Base-by-base conservation (phyloP, 1,140 invertebrate species). In the Acromyrmex echinatior region DNA sequence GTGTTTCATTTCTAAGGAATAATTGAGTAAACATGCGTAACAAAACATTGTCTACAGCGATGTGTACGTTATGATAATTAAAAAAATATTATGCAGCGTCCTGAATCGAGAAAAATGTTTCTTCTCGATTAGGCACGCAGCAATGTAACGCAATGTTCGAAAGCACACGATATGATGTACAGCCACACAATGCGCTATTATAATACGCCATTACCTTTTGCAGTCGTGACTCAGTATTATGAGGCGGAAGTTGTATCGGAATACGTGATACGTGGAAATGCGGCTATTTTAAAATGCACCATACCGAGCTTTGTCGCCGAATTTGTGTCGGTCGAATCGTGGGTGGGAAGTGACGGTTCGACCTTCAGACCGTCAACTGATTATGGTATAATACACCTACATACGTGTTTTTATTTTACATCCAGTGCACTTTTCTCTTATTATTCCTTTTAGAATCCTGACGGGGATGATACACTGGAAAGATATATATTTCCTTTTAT, bases 281-380 rank as follows among this genome's bases (percentile, higher is more conserved):
- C 98, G 65, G 98, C 98, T 28, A 97, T 99, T 70, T 95, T 99
- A 60, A 99, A 98, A 95, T 99, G 98, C 94, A 98, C 97, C 90
- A 98, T 99, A 91, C 99, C 98, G 21, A 98, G 97, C 80, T 99
- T 98, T 95, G 98, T 99, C 60, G 97, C 97, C 63, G 98, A 99
- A 96, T 99, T 98, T 94, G 97, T 99, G 49, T 97, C 97, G 91
- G 98, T 99, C 9, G 97, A 98, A 91, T 97, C 98, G 79, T 99
- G 98, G 98, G 97, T 98, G 86, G 97, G 97, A 91, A 97, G 97
- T 87, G 97, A 98, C 91, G 97, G 96, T 87, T 96, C 97, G 85
- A 97, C 97, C 94, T 98, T 97, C 89, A 94, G 93, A 92, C 93
- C 95, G 81, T 94, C 94, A 87, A 94, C 92, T 77, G 95, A 96